A percentile compares a stretch with the other conserved stretches of the same genome.
phyloP scores from a whole-genome alignment of 2,113 vertebrate genomes.

The Vimba vimba region DNA sequence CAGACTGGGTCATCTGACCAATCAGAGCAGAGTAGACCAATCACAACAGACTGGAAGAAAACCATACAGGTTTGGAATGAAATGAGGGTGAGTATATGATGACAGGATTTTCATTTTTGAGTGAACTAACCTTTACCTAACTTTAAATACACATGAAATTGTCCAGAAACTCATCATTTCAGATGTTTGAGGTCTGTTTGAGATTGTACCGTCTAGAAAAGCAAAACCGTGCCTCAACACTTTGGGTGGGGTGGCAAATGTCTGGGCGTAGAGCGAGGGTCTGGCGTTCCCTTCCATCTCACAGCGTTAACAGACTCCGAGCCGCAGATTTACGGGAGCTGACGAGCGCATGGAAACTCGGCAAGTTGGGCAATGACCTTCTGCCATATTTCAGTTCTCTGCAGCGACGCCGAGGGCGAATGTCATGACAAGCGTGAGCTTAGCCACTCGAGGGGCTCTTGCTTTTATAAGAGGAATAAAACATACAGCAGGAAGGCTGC shows the following conservation, averaged over 20 bases:
- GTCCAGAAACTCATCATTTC: neutral
- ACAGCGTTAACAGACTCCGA: constrained; percentile 51
- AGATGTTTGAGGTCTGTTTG: constrained; percentile 16
- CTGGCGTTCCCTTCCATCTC: constrained; percentile 35
- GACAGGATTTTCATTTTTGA: neutral
- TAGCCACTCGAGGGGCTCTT: neutral
- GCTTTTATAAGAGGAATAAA: constrained; percentile 28
- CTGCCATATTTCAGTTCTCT: constrained; percentile 42
- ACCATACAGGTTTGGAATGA: neutral
- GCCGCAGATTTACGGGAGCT: constrained; percentile 54
- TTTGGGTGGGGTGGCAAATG: constrained; percentile 18
- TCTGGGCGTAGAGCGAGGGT: neutral
- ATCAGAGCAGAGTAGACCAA: no score
- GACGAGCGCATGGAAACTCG: constrained; percentile 62
- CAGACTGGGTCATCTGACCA: no score
- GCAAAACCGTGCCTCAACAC: neutral
- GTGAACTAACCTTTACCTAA: neutral
- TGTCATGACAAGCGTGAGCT: constrained; percentile 19
- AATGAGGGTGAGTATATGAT: neutral
- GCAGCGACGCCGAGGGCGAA: constrained; percentile 5
- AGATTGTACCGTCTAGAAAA: neutral
- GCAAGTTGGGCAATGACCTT: constrained; percentile 48
- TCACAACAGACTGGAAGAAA: no score
- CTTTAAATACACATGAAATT: neutral
- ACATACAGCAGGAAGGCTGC: constrained; percentile 37